Percentiles rank a stretch among this genome's conserved stretches.
Conservation (phyloP, 1,140 invertebrate genomes). For the Stenopsyche tienmushanensis region DNA sequence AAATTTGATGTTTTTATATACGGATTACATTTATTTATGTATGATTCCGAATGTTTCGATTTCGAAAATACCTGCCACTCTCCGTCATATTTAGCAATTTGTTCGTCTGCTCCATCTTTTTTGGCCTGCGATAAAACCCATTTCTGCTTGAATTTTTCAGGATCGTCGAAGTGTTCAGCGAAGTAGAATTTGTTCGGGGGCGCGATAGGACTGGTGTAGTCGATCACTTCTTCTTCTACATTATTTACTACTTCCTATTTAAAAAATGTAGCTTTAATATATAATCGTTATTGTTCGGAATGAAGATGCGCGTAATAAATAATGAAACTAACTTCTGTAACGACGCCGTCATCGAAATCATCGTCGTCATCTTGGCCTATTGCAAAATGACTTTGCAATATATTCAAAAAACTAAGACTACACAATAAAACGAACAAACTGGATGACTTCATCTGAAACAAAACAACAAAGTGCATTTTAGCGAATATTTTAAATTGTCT, state of each 20-base stretch:
- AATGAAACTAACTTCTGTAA: conserved; percentile 32
- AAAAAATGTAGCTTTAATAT: not conserved
- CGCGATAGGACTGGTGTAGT: conserved; percentile 62
- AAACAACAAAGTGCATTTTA: too few species aligned
- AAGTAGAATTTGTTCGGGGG: conserved; percentile 69
- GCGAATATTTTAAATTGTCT: not conserved
- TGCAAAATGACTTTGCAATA: conserved; percentile 11
- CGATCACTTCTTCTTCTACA: conserved; percentile 40
- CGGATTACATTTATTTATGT: not conserved
- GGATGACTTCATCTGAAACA: conserved; percentile 37
- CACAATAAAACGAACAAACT: conserved; percentile 22
- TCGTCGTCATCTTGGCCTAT: conserved; percentile 37
- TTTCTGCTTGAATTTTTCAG: conserved; percentile 68
- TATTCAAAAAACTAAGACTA: conserved; percentile 20
- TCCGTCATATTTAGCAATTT: conserved; percentile 95
- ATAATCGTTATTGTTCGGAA: not conserved
- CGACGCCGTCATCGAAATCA: conserved; percentile 40
- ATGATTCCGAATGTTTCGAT: not conserved
- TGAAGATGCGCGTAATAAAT: not conserved
- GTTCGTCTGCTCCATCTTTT: conserved; percentile 89
- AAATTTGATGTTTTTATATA: not conserved
- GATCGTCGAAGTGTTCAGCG: conserved; percentile 87
- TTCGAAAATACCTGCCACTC: conserved; percentile 57
- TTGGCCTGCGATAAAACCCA: conserved; percentile 92
- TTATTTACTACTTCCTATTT: conserved; percentile 27